Percentiles rank a stretch among this genome's conserved stretches.
phyloP scores from a whole-genome alignment of 2,888 invertebrate genomes.

The Allacma fusca region DNA sequence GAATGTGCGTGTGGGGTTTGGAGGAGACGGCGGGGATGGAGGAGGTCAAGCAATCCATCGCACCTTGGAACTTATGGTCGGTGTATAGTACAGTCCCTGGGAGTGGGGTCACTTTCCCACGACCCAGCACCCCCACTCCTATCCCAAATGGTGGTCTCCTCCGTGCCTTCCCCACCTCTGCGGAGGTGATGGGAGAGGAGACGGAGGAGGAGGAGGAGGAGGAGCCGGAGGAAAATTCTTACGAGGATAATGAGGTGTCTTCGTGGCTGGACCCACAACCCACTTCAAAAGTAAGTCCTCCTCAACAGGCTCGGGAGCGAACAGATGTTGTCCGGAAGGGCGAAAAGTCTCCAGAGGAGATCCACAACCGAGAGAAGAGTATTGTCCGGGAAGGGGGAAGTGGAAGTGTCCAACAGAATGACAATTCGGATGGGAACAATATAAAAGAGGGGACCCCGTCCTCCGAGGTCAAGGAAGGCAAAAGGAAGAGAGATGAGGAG shows the following conservation, averaged over 20 bases:
- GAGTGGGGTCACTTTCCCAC: not conserved
- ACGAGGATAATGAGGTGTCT: not conserved
- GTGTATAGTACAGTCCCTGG: not conserved
- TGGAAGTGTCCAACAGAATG: too few relatives aligned
- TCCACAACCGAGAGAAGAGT: too few relatives aligned
- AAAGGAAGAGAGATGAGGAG: slow-evolving; percentile 40
- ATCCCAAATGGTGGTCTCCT: not conserved
- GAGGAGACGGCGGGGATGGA: too few relatives aligned
- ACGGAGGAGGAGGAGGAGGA: slow-evolving; percentile 31
- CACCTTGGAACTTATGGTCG: not conserved
- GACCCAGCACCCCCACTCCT: not conserved
- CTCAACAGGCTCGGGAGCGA: not conserved
- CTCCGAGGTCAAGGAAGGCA: not conserved
- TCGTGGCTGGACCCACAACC: too few relatives aligned
- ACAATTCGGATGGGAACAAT: too few relatives aligned
- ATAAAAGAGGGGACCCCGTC: not conserved
- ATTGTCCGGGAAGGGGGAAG: not conserved
- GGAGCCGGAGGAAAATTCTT: slow-evolving; percentile 1
- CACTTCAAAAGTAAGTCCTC: too few relatives aligned
- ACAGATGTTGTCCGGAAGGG: too few relatives aligned
- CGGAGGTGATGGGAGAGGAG: slow-evolving; percentile 9
- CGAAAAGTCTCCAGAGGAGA: too few relatives aligned
- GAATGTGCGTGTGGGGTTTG: too few relatives aligned
- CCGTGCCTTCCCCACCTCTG: not conserved
- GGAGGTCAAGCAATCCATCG: too few relatives aligned